Conservation (phyloP, 2,113 vertebrate genomes). For the Pardalotus punctatus region DNA sequence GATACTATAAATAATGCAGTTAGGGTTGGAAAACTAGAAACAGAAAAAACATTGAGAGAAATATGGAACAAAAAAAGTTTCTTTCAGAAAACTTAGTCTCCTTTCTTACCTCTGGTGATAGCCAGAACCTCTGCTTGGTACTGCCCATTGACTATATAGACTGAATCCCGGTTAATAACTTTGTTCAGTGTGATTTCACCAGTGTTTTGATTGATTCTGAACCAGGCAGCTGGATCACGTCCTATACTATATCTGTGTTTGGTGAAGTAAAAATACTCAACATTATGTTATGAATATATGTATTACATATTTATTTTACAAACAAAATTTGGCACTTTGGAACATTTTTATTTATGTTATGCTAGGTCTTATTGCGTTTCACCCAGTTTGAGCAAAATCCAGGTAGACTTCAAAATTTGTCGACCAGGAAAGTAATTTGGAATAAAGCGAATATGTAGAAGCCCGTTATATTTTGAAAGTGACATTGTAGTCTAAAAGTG, state of each 20-base stretch:
- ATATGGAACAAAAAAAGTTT: neutral
- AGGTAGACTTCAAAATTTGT: neutral
- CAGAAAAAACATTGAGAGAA: neutral
- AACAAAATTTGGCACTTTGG: neutral
- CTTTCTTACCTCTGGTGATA: constrained; percentile 80
- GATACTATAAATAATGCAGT: neutral
- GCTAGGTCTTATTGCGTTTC: neutral
- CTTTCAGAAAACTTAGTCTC: neutral
- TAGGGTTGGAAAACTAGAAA: neutral
- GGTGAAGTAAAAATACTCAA: constrained; percentile 8
- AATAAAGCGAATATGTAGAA: neutral
- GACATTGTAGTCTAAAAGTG: neutral
- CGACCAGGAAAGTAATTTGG: neutral
- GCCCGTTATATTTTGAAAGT: neutral
- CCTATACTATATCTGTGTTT: constrained; percentile 85
- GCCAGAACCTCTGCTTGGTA: constrained; percentile 86
- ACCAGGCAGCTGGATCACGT: constrained; percentile 84
- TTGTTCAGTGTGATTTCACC: constrained; percentile 86
- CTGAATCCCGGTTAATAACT: constrained; percentile 78
- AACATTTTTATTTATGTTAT: neutral
- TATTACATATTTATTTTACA: neutral
- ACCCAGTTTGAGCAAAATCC: neutral
- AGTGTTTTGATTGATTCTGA: constrained; percentile 83
- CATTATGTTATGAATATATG: neutral
- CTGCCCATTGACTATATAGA: constrained; percentile 78